phyloP scores from a whole-genome alignment of 2,888 invertebrate genomes.

The Trachelus tabidus region DNA sequence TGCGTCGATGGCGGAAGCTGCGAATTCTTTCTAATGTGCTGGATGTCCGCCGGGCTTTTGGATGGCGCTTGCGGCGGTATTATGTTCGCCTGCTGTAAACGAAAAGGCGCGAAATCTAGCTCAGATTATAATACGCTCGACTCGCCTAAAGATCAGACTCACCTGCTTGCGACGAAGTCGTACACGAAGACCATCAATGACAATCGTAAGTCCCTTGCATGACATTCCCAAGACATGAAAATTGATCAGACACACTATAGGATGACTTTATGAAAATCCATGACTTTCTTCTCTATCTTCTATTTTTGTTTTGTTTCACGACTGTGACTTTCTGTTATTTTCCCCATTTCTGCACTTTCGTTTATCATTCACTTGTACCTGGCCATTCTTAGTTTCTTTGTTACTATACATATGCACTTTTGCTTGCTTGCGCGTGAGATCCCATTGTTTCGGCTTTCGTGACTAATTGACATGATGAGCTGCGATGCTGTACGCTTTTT shows the following conservation, averaged over 20 bases:
- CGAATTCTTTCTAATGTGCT: constrained; percentile 92
- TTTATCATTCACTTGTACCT: neutral
- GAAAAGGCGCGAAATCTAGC: constrained; percentile 65
- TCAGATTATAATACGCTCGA: constrained; percentile 60
- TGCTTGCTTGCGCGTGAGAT: neutral
- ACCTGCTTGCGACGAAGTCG: constrained; percentile 67
- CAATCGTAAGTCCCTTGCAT: constrained; percentile 67
- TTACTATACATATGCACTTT: neutral
- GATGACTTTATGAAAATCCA: neutral
- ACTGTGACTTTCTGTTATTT: neutral
- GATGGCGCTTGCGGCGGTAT: constrained; percentile 87
- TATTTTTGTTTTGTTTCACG: neutral
- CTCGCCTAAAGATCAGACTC: constrained; percentile 58
- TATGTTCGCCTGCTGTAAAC: constrained; percentile 88
- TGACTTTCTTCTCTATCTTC: neutral
- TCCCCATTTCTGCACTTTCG: neutral
- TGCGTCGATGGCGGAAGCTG: constrained; percentile 83
- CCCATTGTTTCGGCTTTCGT: neutral
- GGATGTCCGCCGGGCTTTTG: constrained; percentile 88
- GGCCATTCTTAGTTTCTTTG: neutral
- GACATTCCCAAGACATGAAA: neutral
- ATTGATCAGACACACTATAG: neutral
- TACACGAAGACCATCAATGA: constrained; percentile 70
- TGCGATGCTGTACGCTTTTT: neutral
- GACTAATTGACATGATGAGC: neutral